phyloP scores from a whole-genome alignment of 2,888 invertebrate species.

The Deroplatys truncata region DNA sequence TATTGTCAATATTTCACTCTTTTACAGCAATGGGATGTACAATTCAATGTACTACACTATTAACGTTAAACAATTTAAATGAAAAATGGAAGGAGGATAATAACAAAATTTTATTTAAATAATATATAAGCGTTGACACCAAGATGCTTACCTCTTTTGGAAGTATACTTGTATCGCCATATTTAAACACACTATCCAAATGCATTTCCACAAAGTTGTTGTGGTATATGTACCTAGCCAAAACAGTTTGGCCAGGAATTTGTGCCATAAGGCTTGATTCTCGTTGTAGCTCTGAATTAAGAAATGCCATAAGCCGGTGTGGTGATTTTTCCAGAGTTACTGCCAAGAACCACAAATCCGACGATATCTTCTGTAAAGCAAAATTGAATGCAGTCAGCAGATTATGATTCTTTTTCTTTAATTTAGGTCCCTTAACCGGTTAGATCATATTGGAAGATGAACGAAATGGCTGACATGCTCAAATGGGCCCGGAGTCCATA shows the following conservation, averaged over 20 bases:
- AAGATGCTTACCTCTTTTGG: constrained; percentile 41
- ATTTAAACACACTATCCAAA: constrained; percentile 45
- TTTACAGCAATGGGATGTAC: no score
- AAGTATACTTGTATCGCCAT: constrained; percentile 43
- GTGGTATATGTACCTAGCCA: constrained; percentile 31
- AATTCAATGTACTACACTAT: no score
- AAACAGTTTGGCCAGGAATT: constrained; percentile 29
- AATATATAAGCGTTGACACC: no score
- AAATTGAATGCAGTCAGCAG: neutral
- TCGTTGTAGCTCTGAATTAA: constrained; percentile 28
- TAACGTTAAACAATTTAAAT: no score
- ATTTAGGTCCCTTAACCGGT: no score
- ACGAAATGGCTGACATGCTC: no score
- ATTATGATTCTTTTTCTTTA: no score
- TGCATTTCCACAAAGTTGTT: constrained; percentile 43
- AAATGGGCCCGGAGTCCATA: no score
- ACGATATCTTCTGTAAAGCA: constrained; percentile 20
- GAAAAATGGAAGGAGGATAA: no score
- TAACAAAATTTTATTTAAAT: no score
- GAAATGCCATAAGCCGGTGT: constrained; percentile 29
- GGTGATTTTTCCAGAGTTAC: constrained; percentile 30
- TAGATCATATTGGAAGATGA: no score
- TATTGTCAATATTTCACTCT: no score
- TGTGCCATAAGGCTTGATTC: constrained; percentile 12
- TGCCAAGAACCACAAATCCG: constrained; percentile 27